Evolutionary conservation across 2,888 invertebrate genomes (phyloP).

Genomic region (Folsomia candida): DNA sequence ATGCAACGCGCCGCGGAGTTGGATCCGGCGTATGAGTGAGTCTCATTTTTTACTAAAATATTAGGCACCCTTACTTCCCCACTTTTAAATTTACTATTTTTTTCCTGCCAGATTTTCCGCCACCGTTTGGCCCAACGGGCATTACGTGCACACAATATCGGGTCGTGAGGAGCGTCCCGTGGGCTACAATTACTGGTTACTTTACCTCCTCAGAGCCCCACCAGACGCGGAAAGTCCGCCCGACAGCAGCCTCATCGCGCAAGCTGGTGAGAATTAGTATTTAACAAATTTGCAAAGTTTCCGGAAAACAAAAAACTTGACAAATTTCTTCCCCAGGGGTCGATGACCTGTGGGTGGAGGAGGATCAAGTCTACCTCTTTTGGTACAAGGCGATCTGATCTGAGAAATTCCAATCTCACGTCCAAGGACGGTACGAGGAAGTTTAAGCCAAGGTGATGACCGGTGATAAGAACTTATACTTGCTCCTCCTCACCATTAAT

Average conservation of each 20-base stretch:
- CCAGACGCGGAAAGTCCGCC: constrained; percentile 79
- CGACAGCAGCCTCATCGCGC: constrained; percentile 81
- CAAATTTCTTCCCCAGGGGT: too few species aligned
- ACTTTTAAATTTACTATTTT: neutral
- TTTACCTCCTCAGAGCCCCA: constrained; percentile 75
- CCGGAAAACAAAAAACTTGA: too few species aligned
- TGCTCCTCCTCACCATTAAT: too few species aligned
- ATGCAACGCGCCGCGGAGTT: constrained; percentile 75
- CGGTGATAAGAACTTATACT: too few species aligned
- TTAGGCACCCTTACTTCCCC: too few species aligned
- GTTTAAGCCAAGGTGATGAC: too few species aligned
- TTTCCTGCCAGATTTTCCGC: constrained; percentile 65
- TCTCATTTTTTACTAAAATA: too few species aligned
- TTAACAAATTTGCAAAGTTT: too few species aligned
- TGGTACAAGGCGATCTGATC: constrained; percentile 86
- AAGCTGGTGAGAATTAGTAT: constrained; percentile 66
- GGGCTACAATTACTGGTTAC: constrained; percentile 84
- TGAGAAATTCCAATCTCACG: too few species aligned
- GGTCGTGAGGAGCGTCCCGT: constrained; percentile 76
- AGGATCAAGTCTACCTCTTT: constrained; percentile 84
- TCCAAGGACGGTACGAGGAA: too few species aligned
- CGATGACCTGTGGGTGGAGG: constrained; percentile 79
- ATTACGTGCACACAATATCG: constrained; percentile 82
- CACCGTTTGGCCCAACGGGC: constrained; percentile 87
- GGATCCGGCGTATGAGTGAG: constrained; percentile 11